phyloP scores from a whole-genome alignment of 1,140 invertebrate species.

The Leucophenga varia region DNA sequence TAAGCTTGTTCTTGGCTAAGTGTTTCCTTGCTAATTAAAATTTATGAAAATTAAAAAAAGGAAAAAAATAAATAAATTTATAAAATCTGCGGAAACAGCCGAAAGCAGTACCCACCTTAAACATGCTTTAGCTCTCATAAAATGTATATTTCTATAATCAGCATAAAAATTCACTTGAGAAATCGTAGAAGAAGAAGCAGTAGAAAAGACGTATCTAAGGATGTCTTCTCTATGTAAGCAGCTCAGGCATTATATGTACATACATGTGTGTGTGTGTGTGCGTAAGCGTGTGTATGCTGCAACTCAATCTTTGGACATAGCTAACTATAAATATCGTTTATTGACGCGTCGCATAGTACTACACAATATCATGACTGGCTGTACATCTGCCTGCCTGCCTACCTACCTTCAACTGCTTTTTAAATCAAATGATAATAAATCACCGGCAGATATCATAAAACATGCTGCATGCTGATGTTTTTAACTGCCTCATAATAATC shows the following conservation, averaged over 20 bases:
- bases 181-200: too few relatives aligned
- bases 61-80: too few relatives aligned
- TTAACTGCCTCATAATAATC: slow-evolving; percentile 24
- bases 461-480: slow-evolving; percentile 33
- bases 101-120: slow-evolving; percentile 11
- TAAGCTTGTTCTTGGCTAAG: too few relatives aligned
- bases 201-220: too few relatives aligned
- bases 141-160: slow-evolving; percentile 45
- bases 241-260: too few relatives aligned
- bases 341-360: slow-evolving; percentile 3
- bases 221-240: too few relatives aligned
- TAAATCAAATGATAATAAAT: slow-evolving; percentile 57
- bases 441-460: slow-evolving; percentile 56
- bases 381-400: slow-evolving; percentile 23
- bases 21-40: too few relatives aligned
- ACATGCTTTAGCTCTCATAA: slow-evolving; percentile 38
- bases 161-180: too few relatives aligned
- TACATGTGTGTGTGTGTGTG: too few relatives aligned
- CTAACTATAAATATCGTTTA: slow-evolving; percentile 48
- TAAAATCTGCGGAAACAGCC: too few relatives aligned
- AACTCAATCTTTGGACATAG: background rate
- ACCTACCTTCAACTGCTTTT: slow-evolving; percentile 55
- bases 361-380: slow-evolving; percentile 6
- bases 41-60: too few relatives aligned
- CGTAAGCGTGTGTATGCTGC: too few relatives aligned